A percentile compares a stretch with the other conserved stretches of the same genome.
Conservation (phyloP, 2,888 invertebrate genomes). For the Baronia brevicornis region DNA sequence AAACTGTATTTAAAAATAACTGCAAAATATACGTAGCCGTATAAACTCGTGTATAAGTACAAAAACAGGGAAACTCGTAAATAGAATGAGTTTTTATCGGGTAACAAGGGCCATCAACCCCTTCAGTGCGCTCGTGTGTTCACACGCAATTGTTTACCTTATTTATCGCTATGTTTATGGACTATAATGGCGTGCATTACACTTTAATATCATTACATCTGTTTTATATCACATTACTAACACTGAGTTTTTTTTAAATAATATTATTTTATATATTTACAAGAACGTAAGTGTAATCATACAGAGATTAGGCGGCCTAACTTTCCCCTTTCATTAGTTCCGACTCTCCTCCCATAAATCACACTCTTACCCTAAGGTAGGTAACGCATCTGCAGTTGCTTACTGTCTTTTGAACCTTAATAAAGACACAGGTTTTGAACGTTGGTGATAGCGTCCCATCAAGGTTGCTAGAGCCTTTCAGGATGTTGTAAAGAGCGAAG, state of each 20-base stretch:
- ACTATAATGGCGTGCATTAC: constrained; percentile 7
- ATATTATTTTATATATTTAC: not conserved
- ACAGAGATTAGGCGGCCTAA: no score
- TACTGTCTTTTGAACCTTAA: no score
- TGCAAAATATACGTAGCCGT: not conserved
- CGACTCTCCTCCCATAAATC: no score
- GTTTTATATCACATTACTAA: not conserved
- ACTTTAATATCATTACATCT: constrained; percentile 2
- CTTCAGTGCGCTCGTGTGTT: constrained; percentile 12
- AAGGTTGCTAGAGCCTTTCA: no score
- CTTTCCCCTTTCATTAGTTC: no score
- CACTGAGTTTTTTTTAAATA: not conserved
- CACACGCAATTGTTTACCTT: constrained; percentile 15
- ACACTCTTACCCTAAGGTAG: no score
- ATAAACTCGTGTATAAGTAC: not conserved
- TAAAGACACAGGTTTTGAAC: no score
- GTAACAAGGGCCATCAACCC: constrained; percentile 12
- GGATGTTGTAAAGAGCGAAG: no score
- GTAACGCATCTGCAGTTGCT: no score
- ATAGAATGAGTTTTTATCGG: constrained; percentile 16
- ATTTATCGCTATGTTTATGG: constrained; percentile 15
- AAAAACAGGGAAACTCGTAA: constrained; percentile 12
- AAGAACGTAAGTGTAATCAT: no score
- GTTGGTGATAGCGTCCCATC: no score
- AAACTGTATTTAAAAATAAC: constrained; percentile 5